These are phyloP conservation scores for Eleginops maclovinus DNA, from an alignment of 2,113 vertebrate genomes.

Conservation along the genomic window DNA sequence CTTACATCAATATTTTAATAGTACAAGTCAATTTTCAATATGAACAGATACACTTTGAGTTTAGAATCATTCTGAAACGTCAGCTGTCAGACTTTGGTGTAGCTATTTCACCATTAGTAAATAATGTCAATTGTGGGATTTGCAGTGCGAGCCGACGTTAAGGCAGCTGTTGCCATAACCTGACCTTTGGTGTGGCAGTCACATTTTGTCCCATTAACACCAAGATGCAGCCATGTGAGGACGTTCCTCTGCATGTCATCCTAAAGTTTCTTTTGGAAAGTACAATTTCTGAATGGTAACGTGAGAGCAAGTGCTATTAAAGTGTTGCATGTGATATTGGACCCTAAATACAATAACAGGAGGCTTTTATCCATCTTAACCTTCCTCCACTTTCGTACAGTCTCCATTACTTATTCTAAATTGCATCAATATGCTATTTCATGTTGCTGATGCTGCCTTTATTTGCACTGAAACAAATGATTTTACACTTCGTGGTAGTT, in stretches of 20 bases:
- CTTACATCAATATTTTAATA: too few relatives aligned
- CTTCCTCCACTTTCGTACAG: not conserved
- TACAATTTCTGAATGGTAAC: not conserved
- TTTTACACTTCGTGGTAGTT: not conserved
- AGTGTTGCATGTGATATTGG: not conserved
- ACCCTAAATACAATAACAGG: not conserved
- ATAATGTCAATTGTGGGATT: constrained; percentile 22
- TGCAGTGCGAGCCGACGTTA: not conserved
- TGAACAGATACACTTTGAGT: not conserved
- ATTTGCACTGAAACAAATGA: not conserved
- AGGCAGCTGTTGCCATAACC: constrained; percentile 22
- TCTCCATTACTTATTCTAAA: not conserved
- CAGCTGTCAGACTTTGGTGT: constrained; percentile 1
- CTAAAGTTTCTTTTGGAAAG: not conserved
- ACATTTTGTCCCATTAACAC: constrained; percentile 37
- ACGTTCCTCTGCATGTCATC: not conserved
- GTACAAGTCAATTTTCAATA: not conserved
- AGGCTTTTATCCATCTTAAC: not conserved
- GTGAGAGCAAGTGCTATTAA: not conserved
- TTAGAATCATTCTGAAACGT: not conserved
- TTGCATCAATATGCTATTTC: not conserved
- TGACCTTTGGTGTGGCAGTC: constrained; percentile 8
- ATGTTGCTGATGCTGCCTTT: not conserved
- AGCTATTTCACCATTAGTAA: constrained; percentile 11
- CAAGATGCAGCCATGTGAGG: not conserved